phyloP scores from a whole-genome alignment of 2,797 vertebrate genomes.

The Silurus aristotelis region DNA sequence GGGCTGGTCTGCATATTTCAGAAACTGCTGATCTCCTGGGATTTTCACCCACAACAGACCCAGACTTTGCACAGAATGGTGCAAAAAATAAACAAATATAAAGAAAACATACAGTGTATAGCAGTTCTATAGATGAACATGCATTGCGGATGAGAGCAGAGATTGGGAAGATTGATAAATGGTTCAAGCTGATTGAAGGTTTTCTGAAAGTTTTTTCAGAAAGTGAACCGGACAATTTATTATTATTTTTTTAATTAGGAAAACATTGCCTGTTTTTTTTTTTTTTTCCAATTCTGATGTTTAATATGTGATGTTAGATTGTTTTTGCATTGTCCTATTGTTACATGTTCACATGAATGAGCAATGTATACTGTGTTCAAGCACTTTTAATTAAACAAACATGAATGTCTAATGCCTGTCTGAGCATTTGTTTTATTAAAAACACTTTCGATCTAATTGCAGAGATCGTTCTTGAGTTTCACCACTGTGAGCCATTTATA shows the following conservation, averaged over 20 bases:
- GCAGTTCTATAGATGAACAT: not conserved
- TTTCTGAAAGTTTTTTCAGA: not conserved
- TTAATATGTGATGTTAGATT: not conserved
- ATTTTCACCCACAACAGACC: not conserved
- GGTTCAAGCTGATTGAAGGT: not conserved
- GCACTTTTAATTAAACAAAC: not conserved
- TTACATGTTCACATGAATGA: not conserved
- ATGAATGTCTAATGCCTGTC: not conserved
- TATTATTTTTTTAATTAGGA: not conserved
- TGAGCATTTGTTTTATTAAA: not conserved
- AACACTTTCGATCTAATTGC: not conserved
- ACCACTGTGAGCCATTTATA: not conserved
- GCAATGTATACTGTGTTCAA: not conserved
- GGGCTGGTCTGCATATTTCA: not conserved
- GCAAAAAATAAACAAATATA: not conserved
- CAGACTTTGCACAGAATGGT: not conserved
- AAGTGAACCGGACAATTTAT: not conserved
- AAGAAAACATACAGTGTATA: not conserved
- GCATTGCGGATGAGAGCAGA: not conserved
- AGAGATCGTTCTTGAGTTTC: not conserved
- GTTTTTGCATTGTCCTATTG: not conserved
- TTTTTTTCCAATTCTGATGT: not conserved
- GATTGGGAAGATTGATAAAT: too few species aligned
- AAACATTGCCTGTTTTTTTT: not conserved
- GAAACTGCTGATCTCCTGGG: slow-evolving; percentile 2